Conservation (phyloP, 1,140 invertebrate genomes). For the Heliconius melpomene region DNA sequence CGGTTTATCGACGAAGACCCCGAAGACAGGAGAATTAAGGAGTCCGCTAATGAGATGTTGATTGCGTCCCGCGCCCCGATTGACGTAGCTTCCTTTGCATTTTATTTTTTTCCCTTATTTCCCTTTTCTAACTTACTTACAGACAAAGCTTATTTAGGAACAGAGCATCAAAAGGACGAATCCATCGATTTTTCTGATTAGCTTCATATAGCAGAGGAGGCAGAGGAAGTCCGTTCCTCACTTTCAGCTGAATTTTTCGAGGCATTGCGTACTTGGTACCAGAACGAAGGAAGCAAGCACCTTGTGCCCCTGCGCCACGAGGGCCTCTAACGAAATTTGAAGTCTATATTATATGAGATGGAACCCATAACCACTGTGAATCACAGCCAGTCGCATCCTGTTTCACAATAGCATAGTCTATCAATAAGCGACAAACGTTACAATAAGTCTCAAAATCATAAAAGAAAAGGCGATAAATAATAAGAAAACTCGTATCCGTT, state of each 20-base stretch:
- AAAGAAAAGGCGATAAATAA: neutral
- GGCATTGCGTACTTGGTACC: too few species aligned
- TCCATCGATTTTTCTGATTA: neutral
- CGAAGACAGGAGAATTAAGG: constrained; percentile 64
- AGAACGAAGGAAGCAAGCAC: too few species aligned
- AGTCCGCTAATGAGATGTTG: constrained; percentile 75
- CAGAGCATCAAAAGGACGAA: neutral
- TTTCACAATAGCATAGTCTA: too few species aligned
- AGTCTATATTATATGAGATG: too few species aligned
- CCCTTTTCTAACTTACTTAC: constrained; percentile 24
- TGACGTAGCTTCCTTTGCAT: constrained; percentile 57
- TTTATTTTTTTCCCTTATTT: constrained; percentile 55
- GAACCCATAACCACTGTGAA: too few species aligned
- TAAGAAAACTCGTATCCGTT: constrained; percentile 16
- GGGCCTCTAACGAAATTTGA: neutral
- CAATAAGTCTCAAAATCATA: too few species aligned
- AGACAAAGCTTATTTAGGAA: neutral
- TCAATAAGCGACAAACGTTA: too few species aligned
- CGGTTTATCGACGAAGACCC: constrained; percentile 67
- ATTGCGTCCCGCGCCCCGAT: constrained; percentile 65
- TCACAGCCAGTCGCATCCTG: too few species aligned
- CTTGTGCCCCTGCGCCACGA: too few species aligned
- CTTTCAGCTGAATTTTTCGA: too few species aligned
- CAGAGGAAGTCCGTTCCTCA: too few species aligned
- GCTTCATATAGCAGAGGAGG: too few species aligned